phyloP scores from a whole-genome alignment of 2,888 invertebrate genomes.

The Apomyelois bistriatella region DNA sequence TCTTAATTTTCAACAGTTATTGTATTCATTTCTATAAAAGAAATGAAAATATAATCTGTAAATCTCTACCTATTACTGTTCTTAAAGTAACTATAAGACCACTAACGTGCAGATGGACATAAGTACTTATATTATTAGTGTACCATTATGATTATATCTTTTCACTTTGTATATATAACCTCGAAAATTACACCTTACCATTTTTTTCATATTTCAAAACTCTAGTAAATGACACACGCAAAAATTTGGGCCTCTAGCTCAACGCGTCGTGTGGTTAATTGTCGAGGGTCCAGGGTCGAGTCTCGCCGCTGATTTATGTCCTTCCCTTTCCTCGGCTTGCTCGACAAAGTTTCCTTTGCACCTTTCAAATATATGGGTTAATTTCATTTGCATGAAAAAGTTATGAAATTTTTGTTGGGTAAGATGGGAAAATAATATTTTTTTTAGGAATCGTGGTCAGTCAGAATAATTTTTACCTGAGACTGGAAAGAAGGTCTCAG shows the following conservation, averaged over 20 bases:
- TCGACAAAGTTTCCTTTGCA: conserved; percentile 4
- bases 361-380: conserved; percentile 8
- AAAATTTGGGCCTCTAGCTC: background rate
- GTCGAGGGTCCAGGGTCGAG: conserved; percentile 1
- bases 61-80: too few relatives aligned
- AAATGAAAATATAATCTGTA: too few relatives aligned
- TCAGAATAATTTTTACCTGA: too few relatives aligned
- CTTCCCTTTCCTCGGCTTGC: background rate
- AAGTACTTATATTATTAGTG: too few relatives aligned
- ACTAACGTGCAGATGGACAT: too few relatives aligned
- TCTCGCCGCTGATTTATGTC: conserved; percentile 3
- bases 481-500: too few relatives aligned
- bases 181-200: background rate
- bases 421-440: background rate
- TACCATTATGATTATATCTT: too few relatives aligned
- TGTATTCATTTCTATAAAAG: too few relatives aligned
- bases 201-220: background rate
- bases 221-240: background rate
- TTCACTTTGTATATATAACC: too few relatives aligned
- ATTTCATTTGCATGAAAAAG: conserved; percentile 10
- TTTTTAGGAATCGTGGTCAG: too few relatives aligned
- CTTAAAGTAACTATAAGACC: too few relatives aligned
- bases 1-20: too few relatives aligned
- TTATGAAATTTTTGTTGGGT: background rate
- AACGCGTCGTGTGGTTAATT: conserved; percentile 5